These are phyloP conservation scores for Chelon auratus DNA, from an alignment of 2,797 vertebrate genomes.

Conservation along the genomic window DNA sequence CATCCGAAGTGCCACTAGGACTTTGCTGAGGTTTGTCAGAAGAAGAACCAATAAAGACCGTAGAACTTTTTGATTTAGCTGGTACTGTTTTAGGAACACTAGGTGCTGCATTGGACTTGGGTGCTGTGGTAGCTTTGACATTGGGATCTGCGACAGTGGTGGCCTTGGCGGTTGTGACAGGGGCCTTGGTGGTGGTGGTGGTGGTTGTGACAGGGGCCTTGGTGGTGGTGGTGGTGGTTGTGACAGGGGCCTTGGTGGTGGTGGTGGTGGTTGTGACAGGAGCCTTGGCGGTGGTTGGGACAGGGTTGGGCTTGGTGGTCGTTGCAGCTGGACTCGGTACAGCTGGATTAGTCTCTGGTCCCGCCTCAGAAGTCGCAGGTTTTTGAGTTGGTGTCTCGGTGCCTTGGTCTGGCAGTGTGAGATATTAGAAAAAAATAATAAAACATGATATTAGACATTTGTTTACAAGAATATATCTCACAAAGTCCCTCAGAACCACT, in stretches of 20 bases:
- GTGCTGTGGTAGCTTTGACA: rapidly evolving
- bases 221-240: too few relatives aligned
- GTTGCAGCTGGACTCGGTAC: rapidly evolving
- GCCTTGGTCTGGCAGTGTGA: too few relatives aligned
- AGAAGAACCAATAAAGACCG: background rate
- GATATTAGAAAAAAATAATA: background rate
- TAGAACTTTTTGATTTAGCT: rapidly evolving
- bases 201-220: too few relatives aligned
- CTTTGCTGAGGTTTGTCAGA: rapidly evolving
- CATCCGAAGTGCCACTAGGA: rapidly evolving
- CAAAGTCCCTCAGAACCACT: background rate
- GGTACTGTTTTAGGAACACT: rapidly evolving
- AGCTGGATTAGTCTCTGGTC: background rate
- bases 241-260: too few relatives aligned
- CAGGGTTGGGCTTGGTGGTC: background rate
- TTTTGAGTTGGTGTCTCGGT: background rate
- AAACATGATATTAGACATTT: background rate
- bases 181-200: too few relatives aligned
- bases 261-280: too few relatives aligned
- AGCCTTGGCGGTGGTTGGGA: too few relatives aligned
- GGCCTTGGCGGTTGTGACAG: background rate
- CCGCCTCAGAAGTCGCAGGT: rapidly evolving
- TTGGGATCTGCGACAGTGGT: background rate
- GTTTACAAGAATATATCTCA: background rate
- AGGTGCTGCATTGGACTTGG: rapidly evolving